These are phyloP conservation scores for Chesias legatella DNA, from an alignment of 2,888 invertebrate species.

Conservation along the genomic window DNA sequence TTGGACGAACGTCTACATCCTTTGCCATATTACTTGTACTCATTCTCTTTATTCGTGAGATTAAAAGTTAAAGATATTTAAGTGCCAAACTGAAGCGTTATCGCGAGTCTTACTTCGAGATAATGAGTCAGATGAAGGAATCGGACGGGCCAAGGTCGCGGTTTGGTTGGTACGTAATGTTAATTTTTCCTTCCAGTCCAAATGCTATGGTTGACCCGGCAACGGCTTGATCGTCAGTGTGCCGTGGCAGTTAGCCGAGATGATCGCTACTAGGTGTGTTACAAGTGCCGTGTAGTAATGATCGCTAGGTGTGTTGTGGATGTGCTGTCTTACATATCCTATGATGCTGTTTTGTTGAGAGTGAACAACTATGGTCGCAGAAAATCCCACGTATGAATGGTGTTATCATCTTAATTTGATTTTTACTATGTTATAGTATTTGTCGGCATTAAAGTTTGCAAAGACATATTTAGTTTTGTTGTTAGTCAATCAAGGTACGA, in stretches of 20 bases:
- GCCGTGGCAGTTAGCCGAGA: background rate
- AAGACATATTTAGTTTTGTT: background rate
- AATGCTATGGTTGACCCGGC: slow-evolving; percentile 8
- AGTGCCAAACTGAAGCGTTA: too few species aligned
- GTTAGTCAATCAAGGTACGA: slow-evolving; percentile 1
- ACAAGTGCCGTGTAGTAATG: slow-evolving; percentile 32
- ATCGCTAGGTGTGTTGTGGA: slow-evolving; percentile 50
- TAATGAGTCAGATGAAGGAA: slow-evolving; percentile 50
- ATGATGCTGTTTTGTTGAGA: slow-evolving; percentile 42
- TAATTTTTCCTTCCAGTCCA: slow-evolving; percentile 32
- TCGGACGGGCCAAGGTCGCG: slow-evolving; percentile 50
- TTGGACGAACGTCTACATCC: slow-evolving; percentile 21
- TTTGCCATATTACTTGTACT: too few species aligned
- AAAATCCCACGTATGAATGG: slow-evolving; percentile 32
- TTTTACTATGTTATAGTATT: slow-evolving; percentile 6
- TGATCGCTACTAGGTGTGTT: slow-evolving; percentile 7
- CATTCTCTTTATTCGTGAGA: too few species aligned
- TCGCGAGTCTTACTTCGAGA: slow-evolving; percentile 3
- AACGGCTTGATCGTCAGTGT: slow-evolving; percentile 1
- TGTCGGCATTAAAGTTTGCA: slow-evolving; percentile 3
- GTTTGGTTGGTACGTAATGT: slow-evolving; percentile 36
- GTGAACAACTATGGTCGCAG: slow-evolving; percentile 31
- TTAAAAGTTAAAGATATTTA: too few species aligned
- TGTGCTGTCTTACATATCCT: slow-evolving; percentile 47
- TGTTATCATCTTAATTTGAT: slow-evolving; percentile 24